phyloP scores from a whole-genome alignment of 2,888 invertebrate genomes.

The Ephialtes manifestator region DNA sequence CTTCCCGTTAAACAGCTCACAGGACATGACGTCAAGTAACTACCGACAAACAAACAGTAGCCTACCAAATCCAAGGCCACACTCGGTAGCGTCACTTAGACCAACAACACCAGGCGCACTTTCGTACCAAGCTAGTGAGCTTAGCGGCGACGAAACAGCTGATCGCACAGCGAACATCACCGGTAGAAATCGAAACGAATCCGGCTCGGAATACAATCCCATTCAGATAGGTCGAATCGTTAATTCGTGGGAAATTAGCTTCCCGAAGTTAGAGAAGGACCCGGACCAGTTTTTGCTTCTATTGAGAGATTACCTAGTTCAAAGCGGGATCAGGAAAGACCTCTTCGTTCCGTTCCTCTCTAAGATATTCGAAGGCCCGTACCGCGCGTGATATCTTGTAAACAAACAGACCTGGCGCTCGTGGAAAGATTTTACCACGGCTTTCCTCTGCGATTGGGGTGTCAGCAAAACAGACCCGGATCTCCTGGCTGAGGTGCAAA shows the following conservation, averaged over 20 bases:
- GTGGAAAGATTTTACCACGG: constrained; percentile 41
- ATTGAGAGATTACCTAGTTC: constrained; percentile 24
- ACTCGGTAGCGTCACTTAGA: too few species aligned
- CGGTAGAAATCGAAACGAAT: too few species aligned
- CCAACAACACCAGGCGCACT: too few species aligned
- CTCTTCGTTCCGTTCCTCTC: constrained; percentile 33
- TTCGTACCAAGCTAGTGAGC: too few species aligned
- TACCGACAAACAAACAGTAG: too few species aligned
- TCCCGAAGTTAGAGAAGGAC: constrained; percentile 34
- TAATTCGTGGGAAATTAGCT: constrained; percentile 39
- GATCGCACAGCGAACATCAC: too few species aligned
- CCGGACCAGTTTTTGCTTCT: constrained; percentile 43
- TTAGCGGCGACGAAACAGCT: too few species aligned
- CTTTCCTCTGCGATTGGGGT: constrained; percentile 48
- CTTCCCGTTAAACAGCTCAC: neutral
- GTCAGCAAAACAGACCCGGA: constrained; percentile 28
- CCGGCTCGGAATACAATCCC: too few species aligned
- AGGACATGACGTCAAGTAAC: too few species aligned
- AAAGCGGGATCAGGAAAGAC: constrained; percentile 30
- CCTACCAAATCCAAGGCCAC: too few species aligned
- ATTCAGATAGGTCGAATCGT: constrained; percentile 1
- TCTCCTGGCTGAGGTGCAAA: constrained; percentile 34
- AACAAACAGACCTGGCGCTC: constrained; percentile 16
- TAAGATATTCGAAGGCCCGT: too few species aligned
- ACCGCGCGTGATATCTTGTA: too few species aligned